Base-by-base conservation (phyloP, 2,888 invertebrate species). In the Microplitis manilae region DNA sequence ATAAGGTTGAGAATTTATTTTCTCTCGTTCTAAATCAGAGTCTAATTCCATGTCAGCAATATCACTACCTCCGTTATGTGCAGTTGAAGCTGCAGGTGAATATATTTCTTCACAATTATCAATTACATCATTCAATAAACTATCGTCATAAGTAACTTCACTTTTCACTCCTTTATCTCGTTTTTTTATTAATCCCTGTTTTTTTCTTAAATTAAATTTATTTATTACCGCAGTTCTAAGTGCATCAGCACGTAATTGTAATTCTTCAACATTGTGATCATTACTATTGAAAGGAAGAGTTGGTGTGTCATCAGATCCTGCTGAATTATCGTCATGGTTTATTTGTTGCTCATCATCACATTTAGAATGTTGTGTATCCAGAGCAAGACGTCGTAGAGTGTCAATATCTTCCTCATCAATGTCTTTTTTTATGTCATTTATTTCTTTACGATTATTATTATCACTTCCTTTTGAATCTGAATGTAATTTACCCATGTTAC, bases 181-280 rank as follows among this genome's bases (percentile, higher is more conserved):
- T n/a, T 75, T 75, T 5, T 69, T 79, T 7, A 75, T 67, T 1
- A 77, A 39, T 0, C 78, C 81, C 1, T 80, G 79, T 15, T 85
- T 82, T 38, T 86, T 79, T 85, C 92, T 91, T 86, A 93, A 92
- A 81, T 92, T 91, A 77, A 92, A 93, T 87, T 94, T 94, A 83
- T 94, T 94, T 64, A 94, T 84, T 65, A 94, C 90, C 6, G 94
- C 93, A n/a, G 94, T 94, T 82, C 92, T 93, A n/a, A 94, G 88
- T 74, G 94, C 94, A 80, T 93, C 94, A 82, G 93, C 88, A 81
- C 94, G 90, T 69, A 94, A 88, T 82, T 94, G 91, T 73, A 92
- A 89, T 79, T 93, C 92, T 84, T 94, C 94, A 85, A 91, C 92
- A 80, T 93, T 93, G 83, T 92, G 92, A 79, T 92, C 92, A 79